phyloP scores from a whole-genome alignment of 2,113 vertebrate species.

The Megaceryle maxima region DNA sequence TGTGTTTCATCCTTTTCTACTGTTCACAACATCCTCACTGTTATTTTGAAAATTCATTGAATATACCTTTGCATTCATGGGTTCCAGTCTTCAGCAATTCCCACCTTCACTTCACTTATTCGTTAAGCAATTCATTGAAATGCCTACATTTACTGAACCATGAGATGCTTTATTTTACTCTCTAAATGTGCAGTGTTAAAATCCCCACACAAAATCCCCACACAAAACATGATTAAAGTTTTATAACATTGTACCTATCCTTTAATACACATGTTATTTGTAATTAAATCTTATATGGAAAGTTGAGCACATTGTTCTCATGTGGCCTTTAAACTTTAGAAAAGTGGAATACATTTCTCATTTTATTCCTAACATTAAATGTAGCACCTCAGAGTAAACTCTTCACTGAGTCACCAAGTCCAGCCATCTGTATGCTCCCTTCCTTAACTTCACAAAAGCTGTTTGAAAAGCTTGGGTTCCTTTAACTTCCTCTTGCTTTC shows the following conservation, averaged over 20 bases:
- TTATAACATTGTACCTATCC: neutral
- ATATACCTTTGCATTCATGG: neutral
- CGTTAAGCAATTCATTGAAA: slow-evolving; percentile 26
- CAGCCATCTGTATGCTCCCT: neutral
- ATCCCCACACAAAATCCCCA: neutral
- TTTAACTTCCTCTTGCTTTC: neutral
- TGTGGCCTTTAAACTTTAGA: neutral
- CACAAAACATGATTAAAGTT: neutral
- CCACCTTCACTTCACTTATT: neutral
- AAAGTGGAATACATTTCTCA: neutral
- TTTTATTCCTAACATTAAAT: neutral
- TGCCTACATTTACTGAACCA: neutral
- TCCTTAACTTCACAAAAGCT: neutral
- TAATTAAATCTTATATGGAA: neutral
- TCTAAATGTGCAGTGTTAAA: neutral
- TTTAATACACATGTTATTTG: neutral
- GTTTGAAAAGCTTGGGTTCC: neutral
- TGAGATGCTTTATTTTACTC: slow-evolving; percentile 2
- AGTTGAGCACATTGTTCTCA: neutral
- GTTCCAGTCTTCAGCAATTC: neutral
- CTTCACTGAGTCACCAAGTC: neutral
- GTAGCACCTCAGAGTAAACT: neutral
- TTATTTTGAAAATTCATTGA: slow-evolving; percentile 33
- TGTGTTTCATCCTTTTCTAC: slow-evolving; percentile 20
- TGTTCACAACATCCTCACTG: neutral